phyloP scores from a whole-genome alignment of 2,113 vertebrate genomes.

The Anarrhichthys ocellatus region DNA sequence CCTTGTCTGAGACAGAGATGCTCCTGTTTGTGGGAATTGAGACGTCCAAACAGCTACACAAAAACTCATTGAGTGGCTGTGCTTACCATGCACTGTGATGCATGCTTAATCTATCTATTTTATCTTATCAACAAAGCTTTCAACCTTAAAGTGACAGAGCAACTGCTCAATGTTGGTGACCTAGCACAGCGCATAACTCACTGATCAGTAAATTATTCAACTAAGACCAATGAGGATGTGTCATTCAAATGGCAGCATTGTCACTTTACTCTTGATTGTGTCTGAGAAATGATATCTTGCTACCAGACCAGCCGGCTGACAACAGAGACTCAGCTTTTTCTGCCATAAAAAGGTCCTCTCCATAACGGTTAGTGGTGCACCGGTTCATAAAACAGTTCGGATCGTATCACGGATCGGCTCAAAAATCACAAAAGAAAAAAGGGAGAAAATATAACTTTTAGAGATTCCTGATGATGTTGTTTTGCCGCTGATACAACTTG shows the following conservation, averaged over 20 bases:
- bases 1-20: slow-evolving; percentile 35
- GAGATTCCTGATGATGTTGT: no score
- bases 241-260: slow-evolving; percentile 11
- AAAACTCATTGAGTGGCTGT: neutral
- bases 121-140: neutral
- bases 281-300: slow-evolving; percentile 6
- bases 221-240: slow-evolving; percentile 44
- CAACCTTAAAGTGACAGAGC: neutral
- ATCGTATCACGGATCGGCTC: no score
- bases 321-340: neutral
- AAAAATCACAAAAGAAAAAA: no score
- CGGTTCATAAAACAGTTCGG: no score
- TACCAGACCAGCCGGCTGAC: neutral
- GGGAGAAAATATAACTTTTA: no score
- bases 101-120: neutral
- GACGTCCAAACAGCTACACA: slow-evolving; percentile 9
- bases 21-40: slow-evolving; percentile 42
- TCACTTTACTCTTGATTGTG: slow-evolving; percentile 18
- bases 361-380: slow-evolving; percentile 8
- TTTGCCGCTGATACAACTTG: no score
- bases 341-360: slow-evolving; percentile 17
- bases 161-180: neutral
- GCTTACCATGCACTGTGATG: neutral
- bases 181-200: slow-evolving; percentile 23
- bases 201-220: slow-evolving; percentile 30